Evolutionary conservation across 2,113 vertebrate species (phyloP), one percentile per base, ranked within the genome.

Genomic region (Chroicocephalus ridibundus): DNA sequence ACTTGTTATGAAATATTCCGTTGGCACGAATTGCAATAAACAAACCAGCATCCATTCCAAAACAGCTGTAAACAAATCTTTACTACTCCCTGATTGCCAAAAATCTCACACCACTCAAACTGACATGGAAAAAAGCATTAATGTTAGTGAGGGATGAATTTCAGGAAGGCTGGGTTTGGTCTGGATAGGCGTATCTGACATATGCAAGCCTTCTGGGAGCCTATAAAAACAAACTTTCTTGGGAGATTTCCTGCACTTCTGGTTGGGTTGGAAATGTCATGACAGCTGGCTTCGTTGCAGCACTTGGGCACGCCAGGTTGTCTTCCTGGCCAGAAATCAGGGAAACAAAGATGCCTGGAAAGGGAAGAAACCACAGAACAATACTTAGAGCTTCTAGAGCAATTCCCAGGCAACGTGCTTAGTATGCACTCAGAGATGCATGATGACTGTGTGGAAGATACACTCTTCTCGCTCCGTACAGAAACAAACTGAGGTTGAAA

Each of bases 21-120:
- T 93, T 92, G 94, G 51, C 68, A 83, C 21, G 32, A 77, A 78
- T 81, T 94, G 49, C 42, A 88, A 86, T 68, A 97, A 96, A 97
- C 93, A 97, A 95, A 83, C 64, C 55, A 86, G 21, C 18, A 90
- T 90, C 71, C 62, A 70, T 87, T 90, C 86, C 75, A 80, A 87
- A 96, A 83, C 82, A 94, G n/a, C 66, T 91, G 93, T 97, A 96
- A 95, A 95, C 94, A 97, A 95, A 94, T 78, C 60, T 90, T 91
- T 93, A 77, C 46, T 91, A 52, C 29, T 90, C 62, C n/a, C 54
- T 22, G 42, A 58, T 60, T 91, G 82, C 89, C 84, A 96, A 80
- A 95, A 93, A 85, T 94, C 89, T 94, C 90, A 95, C 84, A 74
- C 46, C 62, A 55, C 91, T 95, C 78, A 94, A 90, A 78, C 0